These are phyloP conservation scores for Hydrocynus forskahlii DNA, from an alignment of 2,797 vertebrate genomes.

Conservation along the genomic window DNA sequence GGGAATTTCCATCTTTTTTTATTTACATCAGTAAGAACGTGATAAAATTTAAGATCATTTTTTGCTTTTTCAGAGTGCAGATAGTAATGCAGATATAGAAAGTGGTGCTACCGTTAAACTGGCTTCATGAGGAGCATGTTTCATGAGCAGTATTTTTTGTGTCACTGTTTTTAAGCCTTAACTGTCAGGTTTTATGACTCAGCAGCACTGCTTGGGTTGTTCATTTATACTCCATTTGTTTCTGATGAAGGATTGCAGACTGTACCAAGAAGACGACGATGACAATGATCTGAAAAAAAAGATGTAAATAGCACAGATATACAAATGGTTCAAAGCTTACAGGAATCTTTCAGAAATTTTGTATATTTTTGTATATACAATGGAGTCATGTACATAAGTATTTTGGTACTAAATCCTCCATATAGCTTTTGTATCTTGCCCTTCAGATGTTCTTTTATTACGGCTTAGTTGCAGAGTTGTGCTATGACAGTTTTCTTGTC, in stretches of 20 bases:
- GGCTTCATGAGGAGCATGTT: not conserved
- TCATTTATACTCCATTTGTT: slow-evolving; percentile 5
- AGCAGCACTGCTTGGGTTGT: not conserved
- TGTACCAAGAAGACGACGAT: not conserved
- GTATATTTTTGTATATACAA: slow-evolving; percentile 43
- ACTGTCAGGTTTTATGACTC: slow-evolving; percentile 3
- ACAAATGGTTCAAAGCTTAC: not conserved
- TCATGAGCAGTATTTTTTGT: not conserved
- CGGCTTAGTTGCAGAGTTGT: not conserved
- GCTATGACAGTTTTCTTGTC: not conserved
- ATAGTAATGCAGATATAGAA: slow-evolving; percentile 18
- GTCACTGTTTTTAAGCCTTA: slow-evolving; percentile 8
- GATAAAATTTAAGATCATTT: slow-evolving; percentile 1
- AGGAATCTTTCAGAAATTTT: slow-evolving; percentile 31
- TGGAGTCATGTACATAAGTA: slow-evolving; percentile 40
- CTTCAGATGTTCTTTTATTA: not conserved
- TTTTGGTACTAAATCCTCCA: slow-evolving; percentile 50
- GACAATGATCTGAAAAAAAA: not conserved
- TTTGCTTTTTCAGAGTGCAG: not conserved
- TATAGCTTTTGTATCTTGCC: slow-evolving; percentile 16
- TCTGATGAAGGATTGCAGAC: not conserved
- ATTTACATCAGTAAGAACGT: too few species aligned
- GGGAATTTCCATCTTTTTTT: too few species aligned
- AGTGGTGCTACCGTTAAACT: slow-evolving; percentile 5
- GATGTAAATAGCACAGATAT: not conserved